Base-by-base conservation (phyloP, 2,113 vertebrate genomes). In the Prolemur simus region DNA sequence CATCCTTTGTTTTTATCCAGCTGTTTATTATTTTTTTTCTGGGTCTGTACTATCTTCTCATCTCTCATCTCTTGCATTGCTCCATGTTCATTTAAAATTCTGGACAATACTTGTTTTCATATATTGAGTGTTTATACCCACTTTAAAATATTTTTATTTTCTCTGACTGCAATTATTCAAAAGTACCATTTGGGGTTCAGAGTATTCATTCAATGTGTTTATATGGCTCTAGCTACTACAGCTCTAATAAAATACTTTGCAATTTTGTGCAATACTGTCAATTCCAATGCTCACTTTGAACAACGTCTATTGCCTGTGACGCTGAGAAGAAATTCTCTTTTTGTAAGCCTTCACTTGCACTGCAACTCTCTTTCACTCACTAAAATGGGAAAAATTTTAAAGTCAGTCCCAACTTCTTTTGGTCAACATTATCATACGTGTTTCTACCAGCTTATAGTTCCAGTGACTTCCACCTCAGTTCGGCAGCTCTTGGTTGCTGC, bases 61-160 rank as follows among this genome's bases (percentile, higher is more conserved):
- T 45, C 20, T 58, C 42, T 69, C 11, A 12, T 15, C 32, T 56
- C 15, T 87, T 52, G 58, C 7, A 17, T n/a, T 56, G 17, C 64
- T 87, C 52, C 34, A 56, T 52, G 5, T 68, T 93, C 47, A 54
- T 54, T 96, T 52, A 94, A 15, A 74, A 63, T 80, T 96, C 56
- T 94, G 81, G 81, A 69, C 18, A 83, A 74, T 56, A 73, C 20
- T 76, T 73, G 20, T 66, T 91, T 74, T 47, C 29, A 42, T 27
- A 68, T n/a, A 5, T 66, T 86, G 60, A 42, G 32, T 85, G 20
- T 91, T 76, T 78, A 71, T 66, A 58, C 23, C 32, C 14, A 60
- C 78, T 94, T 73, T n/a, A n/a, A 92, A 85, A 89, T 92, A 82
- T 37, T 92, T 95, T 64, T 87, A 54, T 94, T 68, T 37, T 68